Evolutionary conservation across 2,888 invertebrate species (phyloP).

Genomic region (Sarcophaga variegata): DNA sequence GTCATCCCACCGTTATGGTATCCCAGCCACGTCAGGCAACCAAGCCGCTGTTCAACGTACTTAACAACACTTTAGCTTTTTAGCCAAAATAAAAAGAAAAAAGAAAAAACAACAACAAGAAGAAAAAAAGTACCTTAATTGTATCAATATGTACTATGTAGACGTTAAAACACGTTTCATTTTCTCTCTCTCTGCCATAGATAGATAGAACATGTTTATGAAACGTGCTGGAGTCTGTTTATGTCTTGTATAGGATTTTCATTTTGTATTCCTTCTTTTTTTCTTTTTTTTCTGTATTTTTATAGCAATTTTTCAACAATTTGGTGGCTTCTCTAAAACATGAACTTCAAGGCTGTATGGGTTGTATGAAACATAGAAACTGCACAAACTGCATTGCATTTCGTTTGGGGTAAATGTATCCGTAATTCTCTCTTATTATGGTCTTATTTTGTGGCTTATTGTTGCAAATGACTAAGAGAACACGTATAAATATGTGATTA

Average conservation of each 20-base stretch:
- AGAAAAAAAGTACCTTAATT: slow-evolving; percentile 30
- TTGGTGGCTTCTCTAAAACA: slow-evolving; percentile 24
- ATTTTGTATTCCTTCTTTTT: not conserved
- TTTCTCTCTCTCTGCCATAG: slow-evolving; percentile 42
- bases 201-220: slow-evolving; percentile 71
- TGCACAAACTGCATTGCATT: slow-evolving; percentile 12
- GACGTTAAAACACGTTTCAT: slow-evolving; percentile 58
- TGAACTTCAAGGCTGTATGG: not conserved
- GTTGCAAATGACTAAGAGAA: slow-evolving; percentile 2
- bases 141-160: not conserved
- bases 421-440: slow-evolving; percentile 33
- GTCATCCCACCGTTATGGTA: too few relatives aligned
- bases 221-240: slow-evolving; percentile 67
- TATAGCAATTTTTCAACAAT: slow-evolving; percentile 35
- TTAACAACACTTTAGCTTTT: not conserved
- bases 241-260: slow-evolving; percentile 57
- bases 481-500: slow-evolving; percentile 41
- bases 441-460: slow-evolving; percentile 35
- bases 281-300: not conserved
- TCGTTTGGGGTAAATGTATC: not conserved
- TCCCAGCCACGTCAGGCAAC: too few relatives aligned
- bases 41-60: too few relatives aligned
- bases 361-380: not conserved
- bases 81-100: not conserved
- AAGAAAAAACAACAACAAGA: too few relatives aligned